Evolutionary conservation across 2,113 vertebrate genomes (phyloP).

Genomic region (Coryphaenoides rupestris): DNA sequence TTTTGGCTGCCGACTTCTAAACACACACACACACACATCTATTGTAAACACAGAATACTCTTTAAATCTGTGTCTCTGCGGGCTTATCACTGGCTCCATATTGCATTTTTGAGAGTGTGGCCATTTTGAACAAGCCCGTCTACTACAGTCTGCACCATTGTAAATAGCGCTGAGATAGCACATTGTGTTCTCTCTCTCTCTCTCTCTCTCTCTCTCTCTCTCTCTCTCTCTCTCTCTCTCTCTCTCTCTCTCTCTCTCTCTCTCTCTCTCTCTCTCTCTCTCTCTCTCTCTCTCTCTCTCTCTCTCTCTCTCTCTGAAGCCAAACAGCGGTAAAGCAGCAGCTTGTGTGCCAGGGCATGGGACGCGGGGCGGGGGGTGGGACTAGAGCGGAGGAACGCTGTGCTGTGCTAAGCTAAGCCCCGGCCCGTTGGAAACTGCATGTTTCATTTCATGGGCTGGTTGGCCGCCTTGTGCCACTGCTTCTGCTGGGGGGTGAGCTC

Average conservation of each 20-base stretch:
- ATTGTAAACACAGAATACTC: conserved; percentile 21
- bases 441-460: conserved; percentile 47
- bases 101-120: conserved; percentile 47
- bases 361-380: too few species aligned
- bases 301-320: conserved; percentile 24
- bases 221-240: background rate
- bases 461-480: conserved; percentile 8
- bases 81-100: conserved; percentile 53
- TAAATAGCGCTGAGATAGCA: conserved; percentile 37
- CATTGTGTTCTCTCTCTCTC: conserved; percentile 41
- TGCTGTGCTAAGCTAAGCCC: conserved; percentile 40
- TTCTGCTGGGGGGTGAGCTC: conserved; percentile 55
- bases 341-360: conserved; percentile 43
- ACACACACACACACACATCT: too few species aligned
- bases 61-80: conserved; percentile 25
- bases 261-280: conserved; percentile 26
- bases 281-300: conserved; percentile 12
- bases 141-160: conserved; percentile 31
- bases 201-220: background rate
- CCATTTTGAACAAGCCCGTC: conserved; percentile 40
- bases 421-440: conserved; percentile 42
- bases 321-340: conserved; percentile 43
- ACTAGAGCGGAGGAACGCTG: conserved; percentile 51
- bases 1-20: too few species aligned
- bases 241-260: conserved; percentile 7